phyloP scores from a whole-genome alignment of 92 coral and sea anemone species.

The Blastomussa wellsi region DNA sequence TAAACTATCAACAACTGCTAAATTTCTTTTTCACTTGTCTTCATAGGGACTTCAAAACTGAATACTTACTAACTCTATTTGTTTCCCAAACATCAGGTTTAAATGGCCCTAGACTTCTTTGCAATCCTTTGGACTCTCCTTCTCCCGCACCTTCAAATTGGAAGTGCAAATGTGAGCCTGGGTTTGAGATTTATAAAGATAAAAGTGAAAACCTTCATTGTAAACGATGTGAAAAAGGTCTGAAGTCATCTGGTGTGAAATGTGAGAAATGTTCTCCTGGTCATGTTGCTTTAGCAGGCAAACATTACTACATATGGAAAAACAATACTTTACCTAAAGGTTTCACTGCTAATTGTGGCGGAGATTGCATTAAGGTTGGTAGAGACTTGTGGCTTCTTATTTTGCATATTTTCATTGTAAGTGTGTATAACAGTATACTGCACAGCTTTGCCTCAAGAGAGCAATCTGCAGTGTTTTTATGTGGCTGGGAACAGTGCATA shows the following conservation, averaged over 20 bases:
- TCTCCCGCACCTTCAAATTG: background rate
- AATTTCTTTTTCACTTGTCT: no score
- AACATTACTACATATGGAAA: constrained; percentile 69
- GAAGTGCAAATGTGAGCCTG: constrained; percentile 77
- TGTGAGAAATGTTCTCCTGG: constrained; percentile 68
- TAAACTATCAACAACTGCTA: no score
- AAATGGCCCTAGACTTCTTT: constrained; percentile 12
- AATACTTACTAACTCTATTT: background rate
- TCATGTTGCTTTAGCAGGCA: constrained; percentile 75
- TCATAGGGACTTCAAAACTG: no score
- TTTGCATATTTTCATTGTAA: no score
- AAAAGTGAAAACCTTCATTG: constrained; percentile 26
- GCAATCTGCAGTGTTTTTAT: no score
- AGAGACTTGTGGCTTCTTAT: background rate
- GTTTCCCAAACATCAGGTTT: background rate
- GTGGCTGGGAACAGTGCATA: no score
- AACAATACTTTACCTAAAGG: constrained; percentile 61
- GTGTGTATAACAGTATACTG: no score
- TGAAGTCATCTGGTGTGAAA: constrained; percentile 55
- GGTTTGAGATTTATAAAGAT: constrained; percentile 35
- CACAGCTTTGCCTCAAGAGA: no score
- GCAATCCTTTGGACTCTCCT: background rate
- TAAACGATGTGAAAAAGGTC: constrained; percentile 46
- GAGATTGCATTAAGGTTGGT: constrained; percentile 72
- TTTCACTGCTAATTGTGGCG: constrained; percentile 64